phyloP scores from a whole-genome alignment of 2,797 vertebrate species.

The Sternarchorhynchus goeldii region DNA sequence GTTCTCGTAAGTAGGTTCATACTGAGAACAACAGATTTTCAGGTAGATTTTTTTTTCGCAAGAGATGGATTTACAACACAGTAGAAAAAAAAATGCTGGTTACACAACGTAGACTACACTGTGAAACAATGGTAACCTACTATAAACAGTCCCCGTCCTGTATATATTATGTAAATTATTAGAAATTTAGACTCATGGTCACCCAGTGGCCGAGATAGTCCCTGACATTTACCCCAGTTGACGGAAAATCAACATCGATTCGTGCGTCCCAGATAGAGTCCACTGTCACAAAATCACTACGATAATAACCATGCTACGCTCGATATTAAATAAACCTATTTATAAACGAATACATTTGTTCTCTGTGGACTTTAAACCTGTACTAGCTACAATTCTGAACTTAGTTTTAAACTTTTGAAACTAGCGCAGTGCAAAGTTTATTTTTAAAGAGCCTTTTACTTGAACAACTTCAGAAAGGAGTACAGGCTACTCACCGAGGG shows the following conservation, averaged over 20 bases:
- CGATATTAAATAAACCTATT: background rate
- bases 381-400: background rate
- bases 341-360: too few relatives aligned
- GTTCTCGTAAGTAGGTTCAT: background rate
- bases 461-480: background rate
- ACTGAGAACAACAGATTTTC: background rate
- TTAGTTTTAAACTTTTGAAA: slow-evolving; percentile 9
- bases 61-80: background rate
- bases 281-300: slow-evolving; percentile 36
- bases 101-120: background rate
- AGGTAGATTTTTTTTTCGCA: background rate
- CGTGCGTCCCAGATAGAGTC: background rate
- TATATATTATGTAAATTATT: slow-evolving; percentile 12
- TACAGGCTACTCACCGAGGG: slow-evolving; percentile 69
- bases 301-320: background rate
- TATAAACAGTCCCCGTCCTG: background rate
- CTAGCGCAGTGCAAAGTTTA: background rate
- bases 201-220: too few relatives aligned
- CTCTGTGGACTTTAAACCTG: too few relatives aligned
- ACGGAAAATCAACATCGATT: slow-evolving; percentile 1
- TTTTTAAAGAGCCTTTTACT: slow-evolving; percentile 21
- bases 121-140: background rate
- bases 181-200: background rate
- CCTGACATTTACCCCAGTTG: background rate
- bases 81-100: background rate